Conservation (phyloP, 1,140 invertebrate genomes). For the Lepeophtheirus salmonis region DNA sequence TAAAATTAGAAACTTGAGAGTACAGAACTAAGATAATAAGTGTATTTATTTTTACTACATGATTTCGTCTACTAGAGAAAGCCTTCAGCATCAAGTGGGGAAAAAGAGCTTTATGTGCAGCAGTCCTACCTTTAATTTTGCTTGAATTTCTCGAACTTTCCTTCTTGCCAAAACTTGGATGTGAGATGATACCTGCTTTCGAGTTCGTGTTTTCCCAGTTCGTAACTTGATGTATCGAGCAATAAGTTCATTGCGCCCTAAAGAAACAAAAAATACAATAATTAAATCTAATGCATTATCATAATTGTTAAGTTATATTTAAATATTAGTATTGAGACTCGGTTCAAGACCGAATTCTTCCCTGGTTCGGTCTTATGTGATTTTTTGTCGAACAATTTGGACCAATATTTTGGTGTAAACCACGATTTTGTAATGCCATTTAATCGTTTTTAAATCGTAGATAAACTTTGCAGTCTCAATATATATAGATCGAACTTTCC, state of each 20-base stretch:
- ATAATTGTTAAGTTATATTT: not conserved
- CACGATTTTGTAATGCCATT: too few species aligned
- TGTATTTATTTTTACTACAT: too few species aligned
- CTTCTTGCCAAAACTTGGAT: slow-evolving; percentile 95
- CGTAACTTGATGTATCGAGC: slow-evolving; percentile 96
- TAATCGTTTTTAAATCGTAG: too few species aligned
- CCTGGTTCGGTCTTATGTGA: not conserved
- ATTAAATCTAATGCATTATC: not conserved
- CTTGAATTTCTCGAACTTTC: slow-evolving; percentile 90
- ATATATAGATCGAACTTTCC: too few species aligned
- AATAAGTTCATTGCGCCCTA: slow-evolving; percentile 97
- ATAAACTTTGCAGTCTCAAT: too few species aligned
- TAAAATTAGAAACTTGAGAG: too few species aligned
- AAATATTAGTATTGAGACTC: too few species aligned
- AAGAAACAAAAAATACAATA: slow-evolving; percentile 28
- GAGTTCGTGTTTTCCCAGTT: slow-evolving; percentile 93
- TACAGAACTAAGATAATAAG: too few species aligned
- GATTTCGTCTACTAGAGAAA: too few species aligned
- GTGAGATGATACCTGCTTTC: slow-evolving; percentile 98
- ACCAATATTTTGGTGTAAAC: too few species aligned
- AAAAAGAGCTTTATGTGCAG: too few species aligned
- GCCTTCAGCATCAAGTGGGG: too few species aligned
- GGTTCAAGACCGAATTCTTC: slow-evolving; percentile 9
- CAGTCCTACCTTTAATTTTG: slow-evolving; percentile 74
- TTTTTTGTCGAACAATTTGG: slow-evolving; percentile 7